These are phyloP conservation scores for Anoura caudifer DNA, from an alignment of 2,113 vertebrate species.

Conservation along the genomic window DNA sequence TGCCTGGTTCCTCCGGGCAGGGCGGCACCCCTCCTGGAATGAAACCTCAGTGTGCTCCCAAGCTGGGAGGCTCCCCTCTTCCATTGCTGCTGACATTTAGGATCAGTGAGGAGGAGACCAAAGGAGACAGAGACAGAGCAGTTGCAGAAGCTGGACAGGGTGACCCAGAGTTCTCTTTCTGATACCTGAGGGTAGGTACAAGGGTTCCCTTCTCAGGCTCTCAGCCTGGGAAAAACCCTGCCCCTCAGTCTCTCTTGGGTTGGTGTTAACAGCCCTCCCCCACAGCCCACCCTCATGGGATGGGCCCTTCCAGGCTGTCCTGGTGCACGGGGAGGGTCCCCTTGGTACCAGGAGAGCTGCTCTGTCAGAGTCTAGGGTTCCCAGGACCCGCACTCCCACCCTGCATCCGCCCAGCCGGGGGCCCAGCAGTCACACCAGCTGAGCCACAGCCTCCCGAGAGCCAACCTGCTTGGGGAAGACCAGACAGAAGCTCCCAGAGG, in stretches of 20 bases:
- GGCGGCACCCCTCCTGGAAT: neutral
- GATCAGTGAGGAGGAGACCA: neutral
- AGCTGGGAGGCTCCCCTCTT: neutral
- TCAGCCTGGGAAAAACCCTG: neutral
- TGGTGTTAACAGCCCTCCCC: neutral
- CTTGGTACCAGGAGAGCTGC: neutral
- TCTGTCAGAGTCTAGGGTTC: neutral
- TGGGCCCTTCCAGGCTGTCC: neutral
- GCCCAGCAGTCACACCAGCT: neutral
- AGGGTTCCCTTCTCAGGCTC: neutral
- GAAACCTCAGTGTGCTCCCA: neutral
- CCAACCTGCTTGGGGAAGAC: neutral
- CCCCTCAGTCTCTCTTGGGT: neutral
- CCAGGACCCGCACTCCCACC: neutral
- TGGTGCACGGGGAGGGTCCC: neutral
- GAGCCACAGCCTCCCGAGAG: neutral
- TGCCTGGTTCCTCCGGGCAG: neutral
- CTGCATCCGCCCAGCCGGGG: neutral
- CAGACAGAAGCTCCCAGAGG: neutral
- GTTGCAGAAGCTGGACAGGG: neutral
- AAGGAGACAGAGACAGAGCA: neutral
- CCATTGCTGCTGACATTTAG: constrained; percentile 2
- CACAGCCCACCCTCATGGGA: fast-evolving
- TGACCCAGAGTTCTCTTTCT: neutral
- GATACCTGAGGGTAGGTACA: neutral